Conservation (phyloP, 1,140 invertebrate genomes). For the Zaprionus capensis region DNA sequence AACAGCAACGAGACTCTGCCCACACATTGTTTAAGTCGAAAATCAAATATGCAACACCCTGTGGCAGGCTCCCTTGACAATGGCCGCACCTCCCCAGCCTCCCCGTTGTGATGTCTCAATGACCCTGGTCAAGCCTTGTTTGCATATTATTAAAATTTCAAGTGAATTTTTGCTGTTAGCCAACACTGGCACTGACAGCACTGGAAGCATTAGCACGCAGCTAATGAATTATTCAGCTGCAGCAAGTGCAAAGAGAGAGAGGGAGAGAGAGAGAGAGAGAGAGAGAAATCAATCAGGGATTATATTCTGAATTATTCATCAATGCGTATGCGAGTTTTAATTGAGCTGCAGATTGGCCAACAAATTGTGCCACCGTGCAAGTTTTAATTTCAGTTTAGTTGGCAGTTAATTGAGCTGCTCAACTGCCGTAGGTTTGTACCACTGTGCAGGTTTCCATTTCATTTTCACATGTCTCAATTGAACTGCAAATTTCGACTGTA, state of each 20-base stretch:
- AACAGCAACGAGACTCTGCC: constrained; percentile 38
- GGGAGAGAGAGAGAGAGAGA: not conserved
- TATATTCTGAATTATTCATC: constrained; percentile 11
- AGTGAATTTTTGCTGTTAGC: constrained; percentile 26
- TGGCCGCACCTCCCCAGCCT: not conserved
- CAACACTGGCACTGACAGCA: constrained; percentile 7
- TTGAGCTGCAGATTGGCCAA: not conserved
- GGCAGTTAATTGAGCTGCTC: not conserved
- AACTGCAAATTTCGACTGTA: not conserved
- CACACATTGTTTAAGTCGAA: constrained; percentile 62
- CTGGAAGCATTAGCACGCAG: constrained; percentile 13
- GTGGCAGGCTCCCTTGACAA: constrained; percentile 18
- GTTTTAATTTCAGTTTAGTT: not conserved
- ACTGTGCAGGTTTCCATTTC: not conserved
- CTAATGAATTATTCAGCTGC: constrained; percentile 13
- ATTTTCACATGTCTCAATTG: not conserved
- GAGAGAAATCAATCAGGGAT: constrained; percentile 1
- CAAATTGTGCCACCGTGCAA: not conserved
- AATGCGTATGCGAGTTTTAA: constrained; percentile 7
- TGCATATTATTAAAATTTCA: constrained; percentile 70
- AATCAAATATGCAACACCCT: constrained; percentile 71
- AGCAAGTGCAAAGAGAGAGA: constrained; percentile 1
- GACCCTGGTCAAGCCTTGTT: constrained; percentile 60
- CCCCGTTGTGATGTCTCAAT: not conserved
- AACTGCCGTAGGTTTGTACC: not conserved